A percentile compares a stretch with the other conserved stretches of the same genome.
phyloP scores from a whole-genome alignment of 2,113 vertebrate species.

The Vicugna pacos region DNA sequence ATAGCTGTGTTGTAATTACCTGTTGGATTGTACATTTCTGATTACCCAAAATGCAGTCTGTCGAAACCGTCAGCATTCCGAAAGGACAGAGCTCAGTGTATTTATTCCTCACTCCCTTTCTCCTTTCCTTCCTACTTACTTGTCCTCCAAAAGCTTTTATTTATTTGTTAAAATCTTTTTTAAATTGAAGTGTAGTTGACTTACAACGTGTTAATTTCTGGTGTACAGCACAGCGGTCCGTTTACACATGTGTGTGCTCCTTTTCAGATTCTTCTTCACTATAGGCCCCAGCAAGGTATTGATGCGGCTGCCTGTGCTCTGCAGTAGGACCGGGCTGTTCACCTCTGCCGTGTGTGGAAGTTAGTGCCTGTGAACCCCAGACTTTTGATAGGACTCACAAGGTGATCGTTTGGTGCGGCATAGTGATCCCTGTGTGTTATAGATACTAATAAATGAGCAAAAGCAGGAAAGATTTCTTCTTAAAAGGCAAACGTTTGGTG shows the following conservation, averaged over 20 bases:
- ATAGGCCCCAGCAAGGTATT: too few relatives aligned
- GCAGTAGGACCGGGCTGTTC: too few relatives aligned
- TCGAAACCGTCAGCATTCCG: background rate
- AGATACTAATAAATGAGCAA: background rate
- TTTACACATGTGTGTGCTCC: too few relatives aligned
- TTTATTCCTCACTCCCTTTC: background rate
- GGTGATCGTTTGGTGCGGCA: background rate
- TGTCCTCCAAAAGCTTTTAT: background rate
- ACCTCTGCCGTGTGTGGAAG: too few relatives aligned
- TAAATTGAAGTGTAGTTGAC: too few relatives aligned
- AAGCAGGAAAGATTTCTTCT: background rate
- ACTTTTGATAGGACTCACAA: background rate
- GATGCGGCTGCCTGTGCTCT: too few relatives aligned
- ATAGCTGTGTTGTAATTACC: slow-evolving; percentile 39
- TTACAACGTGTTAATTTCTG: too few relatives aligned
- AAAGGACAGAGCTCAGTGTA: background rate
- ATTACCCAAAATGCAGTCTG: background rate
- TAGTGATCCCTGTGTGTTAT: background rate
- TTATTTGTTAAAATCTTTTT: too few relatives aligned
- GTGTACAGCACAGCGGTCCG: too few relatives aligned
- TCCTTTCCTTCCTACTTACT: background rate
- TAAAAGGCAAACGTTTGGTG: background rate
- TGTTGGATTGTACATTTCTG: slow-evolving; percentile 23
- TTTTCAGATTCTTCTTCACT: too few relatives aligned
- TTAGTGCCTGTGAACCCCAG: too few relatives aligned